Conservation (phyloP, 2,113 vertebrate species). For the Corythaixoides concolor region DNA sequence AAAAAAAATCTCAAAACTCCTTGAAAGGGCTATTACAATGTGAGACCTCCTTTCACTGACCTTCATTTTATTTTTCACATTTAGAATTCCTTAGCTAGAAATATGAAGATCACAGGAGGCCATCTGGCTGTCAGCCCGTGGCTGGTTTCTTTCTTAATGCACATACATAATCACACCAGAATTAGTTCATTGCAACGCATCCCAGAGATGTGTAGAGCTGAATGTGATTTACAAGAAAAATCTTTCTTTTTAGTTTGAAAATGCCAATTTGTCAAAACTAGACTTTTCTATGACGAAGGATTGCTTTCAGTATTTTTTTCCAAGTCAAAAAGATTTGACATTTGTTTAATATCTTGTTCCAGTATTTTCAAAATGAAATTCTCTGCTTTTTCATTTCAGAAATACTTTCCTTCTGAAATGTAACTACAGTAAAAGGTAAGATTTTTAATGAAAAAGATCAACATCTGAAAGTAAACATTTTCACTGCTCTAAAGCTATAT, state of each 20-base stretch:
- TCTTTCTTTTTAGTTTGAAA: background rate
- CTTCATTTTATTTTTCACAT: background rate
- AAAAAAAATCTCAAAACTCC: background rate
- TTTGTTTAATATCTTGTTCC: slow-evolving; percentile 13
- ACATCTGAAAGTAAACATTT: background rate
- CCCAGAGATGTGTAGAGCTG: background rate
- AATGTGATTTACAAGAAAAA: background rate
- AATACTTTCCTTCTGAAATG: background rate
- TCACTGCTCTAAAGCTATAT: background rate
- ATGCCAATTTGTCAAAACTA: background rate
- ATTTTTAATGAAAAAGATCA: background rate
- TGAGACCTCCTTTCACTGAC: background rate
- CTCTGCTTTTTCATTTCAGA: background rate
- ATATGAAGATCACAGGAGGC: background rate
- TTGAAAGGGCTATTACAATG: background rate
- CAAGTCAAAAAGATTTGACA: background rate
- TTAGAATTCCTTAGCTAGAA: background rate
- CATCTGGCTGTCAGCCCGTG: background rate
- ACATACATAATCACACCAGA: background rate
- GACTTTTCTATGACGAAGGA: background rate
- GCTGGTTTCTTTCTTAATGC: background rate
- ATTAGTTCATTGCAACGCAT: background rate
- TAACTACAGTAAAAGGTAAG: background rate
- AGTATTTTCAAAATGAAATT: background rate
- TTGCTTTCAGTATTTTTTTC: background rate